These are phyloP conservation scores for Cephus pygmeus DNA, from an alignment of 2,888 invertebrate genomes.

Conservation along the genomic window DNA sequence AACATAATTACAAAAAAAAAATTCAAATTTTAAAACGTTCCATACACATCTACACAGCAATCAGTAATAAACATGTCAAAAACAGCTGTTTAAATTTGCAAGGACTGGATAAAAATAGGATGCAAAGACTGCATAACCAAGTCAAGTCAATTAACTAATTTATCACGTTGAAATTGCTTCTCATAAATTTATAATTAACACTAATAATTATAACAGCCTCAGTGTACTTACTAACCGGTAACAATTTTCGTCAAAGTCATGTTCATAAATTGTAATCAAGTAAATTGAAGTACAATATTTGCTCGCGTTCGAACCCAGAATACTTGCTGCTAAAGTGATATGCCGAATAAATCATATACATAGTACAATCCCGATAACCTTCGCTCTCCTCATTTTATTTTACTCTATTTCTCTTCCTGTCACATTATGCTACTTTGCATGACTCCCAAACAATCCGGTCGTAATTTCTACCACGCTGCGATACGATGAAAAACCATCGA, in stretches of 20 bases:
- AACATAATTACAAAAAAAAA: not conserved
- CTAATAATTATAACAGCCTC: not conserved
- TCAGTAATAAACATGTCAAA: not conserved
- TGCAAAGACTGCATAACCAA: too few species aligned
- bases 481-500: not conserved
- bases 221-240: not conserved
- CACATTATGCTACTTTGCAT: not conserved
- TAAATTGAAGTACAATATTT: not conserved
- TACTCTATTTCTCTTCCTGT: not conserved
- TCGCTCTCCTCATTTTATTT: not conserved
- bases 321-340: not conserved
- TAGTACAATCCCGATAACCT: not conserved
- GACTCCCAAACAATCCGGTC: not conserved
- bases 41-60: not conserved
- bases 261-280: not conserved
- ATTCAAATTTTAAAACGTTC: not conserved
- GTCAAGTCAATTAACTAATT: not conserved
- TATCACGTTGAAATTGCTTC: not conserved
- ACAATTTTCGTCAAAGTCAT: not conserved
- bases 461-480: not conserved
- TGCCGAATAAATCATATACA: not conserved
- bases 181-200: not conserved
- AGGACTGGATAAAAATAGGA: not conserved
- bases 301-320: not conserved
- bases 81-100: not conserved